These are phyloP conservation scores for Dolichotis patagonum DNA, from an alignment of 2,113 vertebrate genomes.

Conservation along the genomic window DNA sequence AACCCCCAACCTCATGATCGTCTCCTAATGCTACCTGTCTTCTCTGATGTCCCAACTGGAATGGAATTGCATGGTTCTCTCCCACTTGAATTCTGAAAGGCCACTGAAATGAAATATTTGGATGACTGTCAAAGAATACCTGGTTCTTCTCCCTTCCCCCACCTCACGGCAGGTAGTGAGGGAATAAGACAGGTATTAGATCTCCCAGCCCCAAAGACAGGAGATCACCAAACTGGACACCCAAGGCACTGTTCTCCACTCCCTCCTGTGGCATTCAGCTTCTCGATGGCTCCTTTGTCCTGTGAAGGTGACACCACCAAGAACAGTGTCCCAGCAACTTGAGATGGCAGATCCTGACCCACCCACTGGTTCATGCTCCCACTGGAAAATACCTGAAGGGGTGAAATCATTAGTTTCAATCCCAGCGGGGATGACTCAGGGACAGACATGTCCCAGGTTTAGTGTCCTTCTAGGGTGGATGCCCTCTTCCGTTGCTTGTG, in stretches of 20 bases:
- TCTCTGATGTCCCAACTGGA: not conserved
- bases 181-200: not conserved
- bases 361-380: accelerated
- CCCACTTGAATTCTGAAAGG: not conserved
- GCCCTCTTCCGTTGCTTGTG: not conserved
- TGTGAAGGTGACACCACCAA: not conserved
- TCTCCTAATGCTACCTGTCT: not conserved
- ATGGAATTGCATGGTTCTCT: not conserved
- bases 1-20: not conserved
- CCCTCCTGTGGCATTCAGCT: not conserved
- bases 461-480: not conserved
- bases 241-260: not conserved
- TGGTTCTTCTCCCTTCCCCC: not conserved
- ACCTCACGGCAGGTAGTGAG: not conserved
- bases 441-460: not conserved
- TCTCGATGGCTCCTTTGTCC: not conserved
- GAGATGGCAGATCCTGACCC: not conserved
- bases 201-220: not conserved
- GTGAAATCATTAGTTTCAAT: not conserved
- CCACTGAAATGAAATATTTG: not conserved
- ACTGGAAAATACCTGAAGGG: not conserved
- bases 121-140: not conserved
- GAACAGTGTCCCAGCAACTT: not conserved
- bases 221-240: not conserved
- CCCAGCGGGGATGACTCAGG: not conserved